Conservation (phyloP, 92 coral and sea anemone genomes). For the Porites lobata region DNA sequence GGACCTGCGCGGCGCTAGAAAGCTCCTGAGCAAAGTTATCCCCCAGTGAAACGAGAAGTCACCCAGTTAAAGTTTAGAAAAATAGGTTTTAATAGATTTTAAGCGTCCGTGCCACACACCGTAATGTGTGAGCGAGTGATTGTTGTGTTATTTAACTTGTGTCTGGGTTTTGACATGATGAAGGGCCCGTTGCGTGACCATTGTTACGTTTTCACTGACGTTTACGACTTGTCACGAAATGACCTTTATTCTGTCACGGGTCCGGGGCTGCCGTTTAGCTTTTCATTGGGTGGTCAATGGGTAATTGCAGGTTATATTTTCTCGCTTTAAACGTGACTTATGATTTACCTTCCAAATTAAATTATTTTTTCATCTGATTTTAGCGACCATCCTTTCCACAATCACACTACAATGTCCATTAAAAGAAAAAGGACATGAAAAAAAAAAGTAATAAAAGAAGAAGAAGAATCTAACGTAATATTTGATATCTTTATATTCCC, state of each 20-base stretch:
- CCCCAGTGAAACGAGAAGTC: background rate
- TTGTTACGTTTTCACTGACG: background rate
- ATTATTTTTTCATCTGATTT: constrained; percentile 53
- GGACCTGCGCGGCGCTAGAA: constrained; percentile 63
- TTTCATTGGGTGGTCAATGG: constrained; percentile 6
- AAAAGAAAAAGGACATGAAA: background rate
- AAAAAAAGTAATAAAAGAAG: constrained; percentile 2
- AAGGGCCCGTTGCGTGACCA: background rate
- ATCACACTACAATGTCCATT: background rate
- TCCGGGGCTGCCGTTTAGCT: background rate
- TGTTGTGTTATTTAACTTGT: constrained; percentile 1
- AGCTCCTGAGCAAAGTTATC: background rate
- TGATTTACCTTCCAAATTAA: constrained; percentile 14
- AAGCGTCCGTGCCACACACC: background rate
- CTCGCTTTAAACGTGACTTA: background rate
- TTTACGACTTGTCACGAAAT: background rate
- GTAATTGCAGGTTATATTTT: background rate
- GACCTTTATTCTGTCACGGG: background rate
- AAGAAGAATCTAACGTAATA: constrained; percentile 32
- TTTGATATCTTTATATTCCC: constrained; percentile 59
- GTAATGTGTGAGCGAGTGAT: background rate
- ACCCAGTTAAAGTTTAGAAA: background rate
- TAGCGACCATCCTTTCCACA: constrained; percentile 17
- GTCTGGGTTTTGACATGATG: background rate
- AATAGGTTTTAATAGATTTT: constrained; percentile 3